These are phyloP conservation scores for Scaptomyza hsui DNA, from an alignment of 1,140 invertebrate genomes.

Conservation along the genomic window DNA sequence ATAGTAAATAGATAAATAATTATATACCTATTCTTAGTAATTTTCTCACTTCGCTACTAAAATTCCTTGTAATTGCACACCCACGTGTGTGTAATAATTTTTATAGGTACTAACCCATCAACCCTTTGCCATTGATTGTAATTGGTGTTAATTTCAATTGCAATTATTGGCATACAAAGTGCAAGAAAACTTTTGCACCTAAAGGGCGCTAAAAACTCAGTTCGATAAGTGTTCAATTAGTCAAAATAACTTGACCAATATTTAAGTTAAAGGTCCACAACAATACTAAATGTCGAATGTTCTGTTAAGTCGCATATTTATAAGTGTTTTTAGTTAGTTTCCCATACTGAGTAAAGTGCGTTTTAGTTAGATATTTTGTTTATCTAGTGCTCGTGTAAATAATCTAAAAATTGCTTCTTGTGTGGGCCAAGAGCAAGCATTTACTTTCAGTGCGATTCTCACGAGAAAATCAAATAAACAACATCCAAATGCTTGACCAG, in stretches of 20 bases:
- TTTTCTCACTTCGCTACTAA: conserved; percentile 1
- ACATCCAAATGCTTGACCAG: conserved; percentile 12
- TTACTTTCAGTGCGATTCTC: conserved; percentile 60
- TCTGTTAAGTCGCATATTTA: conserved; percentile 25
- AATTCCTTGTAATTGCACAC: not conserved
- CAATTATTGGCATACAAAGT: not conserved
- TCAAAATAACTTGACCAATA: conserved; percentile 40
- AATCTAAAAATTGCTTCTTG: conserved; percentile 65
- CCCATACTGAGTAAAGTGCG: conserved; percentile 11
- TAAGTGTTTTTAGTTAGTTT: conserved; percentile 38
- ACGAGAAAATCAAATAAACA: conserved; percentile 24
- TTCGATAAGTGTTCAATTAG: too few relatives aligned
- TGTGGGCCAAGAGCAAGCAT: conserved; percentile 34
- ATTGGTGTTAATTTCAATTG: not conserved
- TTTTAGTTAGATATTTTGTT: conserved; percentile 54
- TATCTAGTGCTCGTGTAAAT: conserved; percentile 49
- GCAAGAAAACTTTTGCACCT: not conserved
- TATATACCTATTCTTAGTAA: conserved; percentile 7
- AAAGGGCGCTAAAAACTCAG: not conserved
- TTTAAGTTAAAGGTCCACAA: conserved; percentile 52
- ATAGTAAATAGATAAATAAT: not conserved
- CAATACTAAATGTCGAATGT: conserved; percentile 33
- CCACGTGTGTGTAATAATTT: conserved; percentile 7
- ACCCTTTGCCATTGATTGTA: not conserved
- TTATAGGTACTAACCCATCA: conserved; percentile 4